Evolutionary conservation across 1,140 invertebrate genomes (phyloP), one percentile per base, ranked within the genome.

Genomic region (Papilio helenus): DNA sequence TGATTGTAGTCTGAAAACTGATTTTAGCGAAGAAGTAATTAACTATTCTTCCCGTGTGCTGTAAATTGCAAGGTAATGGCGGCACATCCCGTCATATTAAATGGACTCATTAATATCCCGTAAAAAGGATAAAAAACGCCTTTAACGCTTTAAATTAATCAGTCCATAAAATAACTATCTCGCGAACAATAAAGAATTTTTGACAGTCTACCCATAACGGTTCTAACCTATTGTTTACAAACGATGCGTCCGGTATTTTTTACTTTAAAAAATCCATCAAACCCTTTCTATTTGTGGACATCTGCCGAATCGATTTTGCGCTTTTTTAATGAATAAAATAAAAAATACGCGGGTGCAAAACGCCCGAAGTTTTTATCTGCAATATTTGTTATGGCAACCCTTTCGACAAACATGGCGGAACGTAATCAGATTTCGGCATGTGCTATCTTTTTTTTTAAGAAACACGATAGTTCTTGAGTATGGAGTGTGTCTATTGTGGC

Each of bases 361-460:
- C 86, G 86, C 87, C 77, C 85, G 87, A 80, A 83, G 82, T 90
- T 93, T 93, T 93, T 92, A 84, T 85, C 80, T 72, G 81, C 87
- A 88, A 88, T 90, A 85, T 89, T 89, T 90, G 83, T 82, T 85
- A 88, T 81, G 86, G 87, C 86, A 93, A 94, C 92, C 93, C 93
- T 93, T 94, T 94, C 82, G 89, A 88, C 88, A 92, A 93, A 92
- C 85, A 92, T 88, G 84, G 86, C 84, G 85, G 80, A 68, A 80
- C 81, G 88, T 92, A 93, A 94, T 94, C 92, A 93, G 92, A 93
- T 93, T 93, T 94, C 92, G 91, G 87, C 93, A 94, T 94, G 91
- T 93, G 92, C 89, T 92, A 85, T 90, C 87, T 87, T 90, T 92
- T 92, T 89, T 88, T 84, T 86, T 88, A 91, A 90, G 92, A 92